These are phyloP conservation scores for Acanthoscelides obtectus DNA, from an alignment of 2,888 invertebrate genomes.

Conservation along the genomic window DNA sequence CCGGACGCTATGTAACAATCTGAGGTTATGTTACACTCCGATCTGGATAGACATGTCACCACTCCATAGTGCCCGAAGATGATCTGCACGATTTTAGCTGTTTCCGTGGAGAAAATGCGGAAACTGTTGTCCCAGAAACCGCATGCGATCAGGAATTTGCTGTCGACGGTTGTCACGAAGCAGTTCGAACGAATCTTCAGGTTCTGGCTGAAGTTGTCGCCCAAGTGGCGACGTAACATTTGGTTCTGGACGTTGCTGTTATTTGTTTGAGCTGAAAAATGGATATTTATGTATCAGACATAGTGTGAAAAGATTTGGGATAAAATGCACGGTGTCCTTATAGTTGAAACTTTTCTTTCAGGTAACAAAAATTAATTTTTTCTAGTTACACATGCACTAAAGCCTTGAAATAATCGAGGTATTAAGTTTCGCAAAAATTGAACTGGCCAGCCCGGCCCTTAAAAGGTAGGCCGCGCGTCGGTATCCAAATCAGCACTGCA, in stretches of 20 bases:
- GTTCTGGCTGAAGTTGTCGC: constrained; percentile 98
- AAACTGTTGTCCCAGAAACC: constrained; percentile 99
- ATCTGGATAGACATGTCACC: constrained; percentile 94
- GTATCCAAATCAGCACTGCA: too few species aligned
- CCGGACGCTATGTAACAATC: constrained; percentile 99
- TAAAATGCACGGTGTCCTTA: too few species aligned
- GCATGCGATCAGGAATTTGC: constrained; percentile 92
- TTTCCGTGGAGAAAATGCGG: constrained; percentile 94
- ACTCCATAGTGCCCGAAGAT: constrained; percentile 99
- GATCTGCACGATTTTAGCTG: constrained; percentile 96
- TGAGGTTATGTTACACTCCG: constrained; percentile 97
- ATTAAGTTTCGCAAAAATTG: too few species aligned
- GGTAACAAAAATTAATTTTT: too few species aligned
- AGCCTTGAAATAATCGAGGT: too few species aligned
- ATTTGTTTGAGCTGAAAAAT: constrained; percentile 61
- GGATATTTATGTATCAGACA: not conserved
- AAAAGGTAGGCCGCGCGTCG: too few species aligned
- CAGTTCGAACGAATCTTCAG: constrained; percentile 89
- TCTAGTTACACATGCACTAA: too few species aligned
- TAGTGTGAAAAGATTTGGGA: not conserved
- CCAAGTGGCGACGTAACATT: constrained; percentile 80
- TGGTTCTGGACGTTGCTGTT: constrained; percentile 73
- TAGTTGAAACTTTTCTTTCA: too few species aligned
- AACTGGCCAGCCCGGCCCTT: too few species aligned
- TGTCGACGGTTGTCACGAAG: constrained; percentile 97